Evolutionary conservation across 1,140 invertebrate genomes (phyloP).

Genomic region (Schlechtendalia chinensis): DNA sequence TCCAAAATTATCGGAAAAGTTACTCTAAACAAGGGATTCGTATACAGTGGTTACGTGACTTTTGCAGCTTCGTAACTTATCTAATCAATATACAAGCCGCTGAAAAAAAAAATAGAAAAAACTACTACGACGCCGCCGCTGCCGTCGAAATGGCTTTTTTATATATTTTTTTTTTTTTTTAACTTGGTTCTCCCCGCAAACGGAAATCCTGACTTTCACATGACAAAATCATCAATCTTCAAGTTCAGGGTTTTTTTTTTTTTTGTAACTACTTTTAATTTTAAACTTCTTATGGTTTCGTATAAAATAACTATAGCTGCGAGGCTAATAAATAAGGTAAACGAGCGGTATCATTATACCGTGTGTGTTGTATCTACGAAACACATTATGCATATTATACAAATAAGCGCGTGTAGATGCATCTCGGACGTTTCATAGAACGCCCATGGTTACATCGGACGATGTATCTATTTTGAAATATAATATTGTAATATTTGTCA

Average conservation of each 20-base stretch:
- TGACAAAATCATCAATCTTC: conserved; percentile 17
- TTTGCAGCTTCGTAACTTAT: conserved; percentile 18
- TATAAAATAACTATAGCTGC: too few species aligned
- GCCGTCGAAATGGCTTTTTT: not conserved
- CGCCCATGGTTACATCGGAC: too few species aligned
- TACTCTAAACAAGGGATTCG: conserved; percentile 13
- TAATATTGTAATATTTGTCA: too few species aligned
- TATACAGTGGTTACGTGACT: conserved; percentile 23
- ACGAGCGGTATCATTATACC: too few species aligned
- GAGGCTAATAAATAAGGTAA: too few species aligned
- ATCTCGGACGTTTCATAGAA: too few species aligned
- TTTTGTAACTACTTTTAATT: conserved; percentile 19
- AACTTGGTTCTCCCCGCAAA: too few species aligned
- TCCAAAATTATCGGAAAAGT: conserved; percentile 19
- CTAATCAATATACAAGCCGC: conserved; percentile 35
- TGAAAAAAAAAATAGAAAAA: not conserved
- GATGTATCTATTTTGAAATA: too few species aligned
- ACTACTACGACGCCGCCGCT: not conserved
- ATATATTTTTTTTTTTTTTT: not conserved
- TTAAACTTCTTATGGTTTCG: conserved; percentile 11
- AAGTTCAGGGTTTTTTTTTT: not conserved
- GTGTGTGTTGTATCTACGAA: too few species aligned
- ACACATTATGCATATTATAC: too few species aligned
- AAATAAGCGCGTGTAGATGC: too few species aligned
- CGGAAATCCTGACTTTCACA: too few species aligned